A percentile compares a stretch with the other conserved stretches of the same genome.
Evolutionary conservation across 2,888 invertebrate genomes (phyloP).

Genomic region (Oscheius sp.): DNA sequence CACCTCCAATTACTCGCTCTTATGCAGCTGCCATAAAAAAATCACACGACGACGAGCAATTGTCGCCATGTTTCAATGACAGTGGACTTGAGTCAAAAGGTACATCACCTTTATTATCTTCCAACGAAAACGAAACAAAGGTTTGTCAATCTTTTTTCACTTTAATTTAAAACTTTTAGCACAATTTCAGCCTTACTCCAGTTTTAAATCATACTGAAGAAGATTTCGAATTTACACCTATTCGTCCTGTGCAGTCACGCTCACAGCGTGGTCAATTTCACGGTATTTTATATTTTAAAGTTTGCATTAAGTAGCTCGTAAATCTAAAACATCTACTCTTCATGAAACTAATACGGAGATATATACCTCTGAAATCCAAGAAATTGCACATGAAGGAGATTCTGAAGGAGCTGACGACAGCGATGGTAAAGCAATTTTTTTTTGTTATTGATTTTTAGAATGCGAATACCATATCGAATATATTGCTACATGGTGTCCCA

Average conservation of each 20-base stretch:
- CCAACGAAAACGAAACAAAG: neutral
- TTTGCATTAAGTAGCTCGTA: too few relatives aligned
- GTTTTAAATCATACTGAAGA: too few relatives aligned
- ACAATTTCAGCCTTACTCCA: too few relatives aligned
- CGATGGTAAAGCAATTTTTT: too few relatives aligned
- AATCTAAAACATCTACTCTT: too few relatives aligned
- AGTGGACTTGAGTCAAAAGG: constrained; percentile 24
- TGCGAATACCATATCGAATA: neutral
- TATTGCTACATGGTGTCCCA: constrained; percentile 32
- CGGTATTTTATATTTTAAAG: too few relatives aligned
- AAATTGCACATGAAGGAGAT: too few relatives aligned
- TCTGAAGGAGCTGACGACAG: too few relatives aligned
- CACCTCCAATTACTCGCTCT: constrained; percentile 32
- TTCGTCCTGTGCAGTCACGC: too few relatives aligned
- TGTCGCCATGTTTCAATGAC: constrained; percentile 11
- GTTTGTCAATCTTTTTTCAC: neutral
- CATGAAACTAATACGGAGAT: neutral
- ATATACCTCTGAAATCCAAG: neutral
- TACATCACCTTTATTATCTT: neutral
- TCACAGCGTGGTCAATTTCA: too few relatives aligned
- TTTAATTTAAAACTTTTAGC: too few relatives aligned
- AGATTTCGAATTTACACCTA: neutral
- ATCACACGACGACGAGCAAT: neutral
- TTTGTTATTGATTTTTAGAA: neutral
- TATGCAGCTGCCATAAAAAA: constrained; percentile 39